Evolutionary conservation across 2,113 vertebrate genomes (phyloP).

Genomic region (Puma concolor): DNA sequence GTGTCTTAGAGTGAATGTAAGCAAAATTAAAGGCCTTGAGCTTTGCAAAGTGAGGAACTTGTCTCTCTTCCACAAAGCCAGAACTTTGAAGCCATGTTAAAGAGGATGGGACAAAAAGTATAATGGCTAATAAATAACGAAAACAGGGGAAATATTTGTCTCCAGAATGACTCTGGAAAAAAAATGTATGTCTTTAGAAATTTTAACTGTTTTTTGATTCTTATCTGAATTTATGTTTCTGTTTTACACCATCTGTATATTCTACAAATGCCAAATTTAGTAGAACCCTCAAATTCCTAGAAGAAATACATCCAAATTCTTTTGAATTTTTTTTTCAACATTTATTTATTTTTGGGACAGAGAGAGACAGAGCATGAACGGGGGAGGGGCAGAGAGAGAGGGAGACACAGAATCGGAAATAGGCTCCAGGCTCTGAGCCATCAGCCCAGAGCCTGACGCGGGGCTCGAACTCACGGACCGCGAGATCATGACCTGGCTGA

Average conservation of each 20-base stretch:
- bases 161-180: background rate
- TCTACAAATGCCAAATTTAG: background rate
- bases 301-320: background rate
- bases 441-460: too few species aligned
- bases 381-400: too few species aligned
- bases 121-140: background rate
- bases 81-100: background rate
- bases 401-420: too few species aligned
- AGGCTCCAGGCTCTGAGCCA: too few species aligned
- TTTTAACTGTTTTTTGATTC: background rate
- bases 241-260: background rate
- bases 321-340: background rate
- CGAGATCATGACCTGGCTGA: too few species aligned
- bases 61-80: background rate
- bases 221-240: background rate
- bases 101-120: background rate
- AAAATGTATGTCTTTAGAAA: background rate
- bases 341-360: too few species aligned
- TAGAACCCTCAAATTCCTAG: background rate
- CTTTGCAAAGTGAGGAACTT: background rate
- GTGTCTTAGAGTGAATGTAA: background rate
- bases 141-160: background rate
- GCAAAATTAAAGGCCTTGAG: background rate
- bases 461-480: too few species aligned
- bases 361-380: too few species aligned